Evolutionary conservation across 2,888 invertebrate genomes (phyloP), one percentile per base, ranked within the genome.

Genomic region (Colletes collaris): DNA sequence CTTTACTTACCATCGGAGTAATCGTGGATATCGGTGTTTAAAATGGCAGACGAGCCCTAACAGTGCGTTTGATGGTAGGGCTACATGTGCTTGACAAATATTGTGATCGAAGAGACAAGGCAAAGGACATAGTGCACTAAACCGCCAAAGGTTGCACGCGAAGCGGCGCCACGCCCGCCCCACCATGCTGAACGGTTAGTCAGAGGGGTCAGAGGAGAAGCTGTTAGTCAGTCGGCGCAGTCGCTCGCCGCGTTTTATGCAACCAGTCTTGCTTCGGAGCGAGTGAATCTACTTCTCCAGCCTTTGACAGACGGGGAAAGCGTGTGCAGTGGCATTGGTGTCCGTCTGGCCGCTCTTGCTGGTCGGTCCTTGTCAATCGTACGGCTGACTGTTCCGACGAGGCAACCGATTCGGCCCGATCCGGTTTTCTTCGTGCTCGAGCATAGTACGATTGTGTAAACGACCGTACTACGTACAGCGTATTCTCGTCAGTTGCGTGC

Each of bases 261-360:
- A 92, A 91, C 91, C 92, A 92, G 92, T 92, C 90, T 91, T 89
- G 91, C 92, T 89, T 90, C 86, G 90, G 89, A 91, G 91, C 90
- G 91, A 90, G 88, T 86, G 89, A 88, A 87, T 87, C 81, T 86
- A 79, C 86, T 88, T 78, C 74, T 80, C 81, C 82, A 85, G 89
- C 86, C 81, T 88, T 89, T 86, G 86, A 88, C 83, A 88, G 89
- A 87, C 87, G 86, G 89, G 85, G 82, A 88, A 76, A 89, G 88
- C 89, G 87, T 82, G 87, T 86, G 76, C 80, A 87, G 86, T 86
- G 86, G 70, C 82, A 83, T 84, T 79, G 83, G 82, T 81, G 83
- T 81, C 76, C 76, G 78, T 83, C 86, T 63, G 76, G 67, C 58
- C 73, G 73, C 56, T 77, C 69, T 79, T 69, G 69, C 46, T 73